Percentiles rank a stretch among this genome's conserved stretches.
Conservation (phyloP, 2,113 vertebrate genomes). For the Myotis yumanensis region DNA sequence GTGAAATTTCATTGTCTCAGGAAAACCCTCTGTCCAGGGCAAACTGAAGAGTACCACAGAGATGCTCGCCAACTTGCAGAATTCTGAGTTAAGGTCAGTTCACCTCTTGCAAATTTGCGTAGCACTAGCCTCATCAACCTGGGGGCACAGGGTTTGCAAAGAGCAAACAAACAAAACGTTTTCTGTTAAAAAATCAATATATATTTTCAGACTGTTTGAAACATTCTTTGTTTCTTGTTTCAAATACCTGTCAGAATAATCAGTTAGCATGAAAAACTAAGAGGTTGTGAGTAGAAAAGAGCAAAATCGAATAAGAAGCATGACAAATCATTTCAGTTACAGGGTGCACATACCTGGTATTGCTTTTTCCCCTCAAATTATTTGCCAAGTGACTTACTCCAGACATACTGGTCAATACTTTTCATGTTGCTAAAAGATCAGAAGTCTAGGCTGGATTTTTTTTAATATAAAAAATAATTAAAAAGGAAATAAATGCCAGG, state of each 20-base stretch:
- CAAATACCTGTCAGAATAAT: constrained; percentile 54
- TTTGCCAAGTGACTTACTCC: not conserved
- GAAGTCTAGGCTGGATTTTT: constrained; percentile 12
- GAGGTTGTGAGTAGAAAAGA: not conserved
- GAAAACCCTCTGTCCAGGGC: not conserved
- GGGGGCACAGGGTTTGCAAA: not conserved
- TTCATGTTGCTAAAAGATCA: too few relatives aligned
- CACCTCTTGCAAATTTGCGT: not conserved
- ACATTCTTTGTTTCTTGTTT: constrained; percentile 26
- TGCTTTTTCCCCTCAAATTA: not conserved
- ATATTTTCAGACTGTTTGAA: constrained; percentile 9
- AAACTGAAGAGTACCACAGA: not conserved
- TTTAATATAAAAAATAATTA: constrained; percentile 49
- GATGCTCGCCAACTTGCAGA: not conserved
- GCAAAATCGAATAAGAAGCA: not conserved
- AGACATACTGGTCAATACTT: not conserved
- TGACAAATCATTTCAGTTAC: constrained; percentile 1
- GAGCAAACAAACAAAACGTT: not conserved
- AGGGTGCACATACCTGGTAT: not conserved
- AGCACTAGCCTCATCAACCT: not conserved
- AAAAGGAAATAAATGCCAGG: constrained; percentile 10
- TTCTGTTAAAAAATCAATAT: not conserved
- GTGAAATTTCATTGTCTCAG: not conserved
- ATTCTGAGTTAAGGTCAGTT: not conserved
- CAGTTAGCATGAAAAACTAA: constrained; percentile 16